Evolutionary conservation across 2,888 invertebrate genomes (phyloP), one percentile per base, ranked within the genome.

Genomic region (Platerodrilus igneus): DNA sequence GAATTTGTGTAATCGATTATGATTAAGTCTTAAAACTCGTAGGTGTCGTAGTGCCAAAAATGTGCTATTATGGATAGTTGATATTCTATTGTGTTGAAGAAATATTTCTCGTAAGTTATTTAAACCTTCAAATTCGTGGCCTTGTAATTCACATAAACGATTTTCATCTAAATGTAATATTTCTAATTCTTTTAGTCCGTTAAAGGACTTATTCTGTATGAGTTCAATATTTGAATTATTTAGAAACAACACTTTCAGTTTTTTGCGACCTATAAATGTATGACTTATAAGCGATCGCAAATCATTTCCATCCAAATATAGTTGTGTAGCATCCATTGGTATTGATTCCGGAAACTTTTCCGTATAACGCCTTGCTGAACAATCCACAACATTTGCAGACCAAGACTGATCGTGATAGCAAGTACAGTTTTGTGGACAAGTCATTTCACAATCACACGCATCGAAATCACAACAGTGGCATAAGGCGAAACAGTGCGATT

Each of bases 381-480:
- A 89, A 66, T 88, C 87, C 32, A 89, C 87, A 29, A 89, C 84
- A 69, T 89, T 89, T 11, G 86, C 86, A 26, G 82, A 79, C 86
- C 88, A 90, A 14, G 84, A 82, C 62, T 86, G 84, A 67, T 91
- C 90, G 62, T 88, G 86, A 70, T 87, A 91, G 67, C 91, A 92
- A 37, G 85, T 84, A 69, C 91, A 92, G 62, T 86, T 86, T 37
- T 75, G 76, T 14, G 91, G 91, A 60, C 91, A 92, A 32, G 86
- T 87, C 84, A 89, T 89, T 74, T 91, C 86, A 71, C 91, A 92
- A 68, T 92, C 91, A 65, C 91, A 92, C 19, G 87, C 87, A 59
- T 89, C 89, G 63, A 87, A 92, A 65, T 90, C 89, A 67, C 91
- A 92, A 62, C 91, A 92, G 60, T 88, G 86, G 63, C 91, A 92